A percentile compares a stretch with the other conserved stretches of the same genome.
These are phyloP conservation scores for Sturnus vulgaris DNA, from an alignment of 2,113 vertebrate species.

Conservation along the genomic window DNA sequence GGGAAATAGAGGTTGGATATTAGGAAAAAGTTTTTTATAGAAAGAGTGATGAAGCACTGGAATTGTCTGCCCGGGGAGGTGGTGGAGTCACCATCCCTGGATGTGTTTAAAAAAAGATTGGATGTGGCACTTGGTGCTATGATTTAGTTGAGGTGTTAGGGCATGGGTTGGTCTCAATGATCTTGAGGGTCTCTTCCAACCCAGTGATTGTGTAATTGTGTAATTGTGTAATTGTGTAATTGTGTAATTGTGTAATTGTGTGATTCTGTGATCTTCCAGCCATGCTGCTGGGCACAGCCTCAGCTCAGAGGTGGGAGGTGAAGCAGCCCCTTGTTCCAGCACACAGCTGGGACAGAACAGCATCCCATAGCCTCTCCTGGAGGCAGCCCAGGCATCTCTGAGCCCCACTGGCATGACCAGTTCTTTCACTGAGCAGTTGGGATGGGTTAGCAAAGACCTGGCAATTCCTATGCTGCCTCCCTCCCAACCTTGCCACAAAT, in stretches of 20 bases:
- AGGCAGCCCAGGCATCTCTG: neutral
- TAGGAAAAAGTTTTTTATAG: neutral
- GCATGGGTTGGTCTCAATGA: neutral
- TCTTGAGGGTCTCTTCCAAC: neutral
- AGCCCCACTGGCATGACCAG: neutral
- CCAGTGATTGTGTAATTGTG: neutral
- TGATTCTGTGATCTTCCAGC: neutral
- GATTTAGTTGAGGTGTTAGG: neutral
- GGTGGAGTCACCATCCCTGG: neutral
- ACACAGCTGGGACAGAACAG: neutral
- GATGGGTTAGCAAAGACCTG: accelerated
- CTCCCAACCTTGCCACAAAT: neutral
- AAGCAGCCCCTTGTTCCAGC: neutral
- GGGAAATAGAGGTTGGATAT: neutral
- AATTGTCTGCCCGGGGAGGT: neutral
- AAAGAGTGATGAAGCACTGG: neutral
- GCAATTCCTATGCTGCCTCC: accelerated
- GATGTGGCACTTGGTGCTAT: neutral
- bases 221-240: neutral
- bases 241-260: neutral
- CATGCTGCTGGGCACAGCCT: neutral
- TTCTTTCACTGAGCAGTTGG: neutral
- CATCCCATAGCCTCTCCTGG: neutral
- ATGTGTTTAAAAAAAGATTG: neutral
- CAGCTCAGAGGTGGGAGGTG: neutral